These are phyloP conservation scores for Drosophila macrospina DNA, from an alignment of 2,888 invertebrate genomes.

Conservation along the genomic window DNA sequence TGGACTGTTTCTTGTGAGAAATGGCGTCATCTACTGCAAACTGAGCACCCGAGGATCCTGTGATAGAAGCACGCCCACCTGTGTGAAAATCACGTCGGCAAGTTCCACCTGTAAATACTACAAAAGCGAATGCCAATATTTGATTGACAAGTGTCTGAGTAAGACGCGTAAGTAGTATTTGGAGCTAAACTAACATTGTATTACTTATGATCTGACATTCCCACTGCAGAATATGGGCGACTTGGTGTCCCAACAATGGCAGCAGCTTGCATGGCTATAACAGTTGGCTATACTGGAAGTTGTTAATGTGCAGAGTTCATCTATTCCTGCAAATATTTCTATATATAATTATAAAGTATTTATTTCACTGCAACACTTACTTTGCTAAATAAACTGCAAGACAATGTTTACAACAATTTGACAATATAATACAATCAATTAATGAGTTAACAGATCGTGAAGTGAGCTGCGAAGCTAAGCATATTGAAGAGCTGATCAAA, in stretches of 20 bases:
- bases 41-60: slow-evolving; percentile 47
- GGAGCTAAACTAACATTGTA: neutral
- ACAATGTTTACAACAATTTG: neutral
- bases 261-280: neutral
- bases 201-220: neutral
- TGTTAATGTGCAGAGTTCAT: neutral
- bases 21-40: slow-evolving; percentile 52
- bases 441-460: too few species aligned
- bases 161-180: slow-evolving; percentile 41
- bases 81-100: slow-evolving; percentile 7
- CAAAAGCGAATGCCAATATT: slow-evolving; percentile 50
- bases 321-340: too few species aligned
- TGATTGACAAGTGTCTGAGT: slow-evolving; percentile 47
- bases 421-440: too few species aligned
- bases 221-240: slow-evolving; percentile 6
- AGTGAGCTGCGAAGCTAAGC: too few species aligned
- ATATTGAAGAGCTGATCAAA: too few species aligned
- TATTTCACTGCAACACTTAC: neutral
- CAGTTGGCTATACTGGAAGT: slow-evolving; percentile 1
- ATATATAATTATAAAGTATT: neutral
- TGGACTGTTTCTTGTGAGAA: slow-evolving; percentile 35
- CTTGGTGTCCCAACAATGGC: neutral
- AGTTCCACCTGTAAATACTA: slow-evolving; percentile 47
- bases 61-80: slow-evolving; percentile 27
- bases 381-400: neutral